Percentiles rank a stretch among this genome's conserved stretches.
Evolutionary conservation across 30 jellyfish, hydroid and myxozoan genomes (phyloP).

Genomic region (Pelagia noctiluca): DNA sequence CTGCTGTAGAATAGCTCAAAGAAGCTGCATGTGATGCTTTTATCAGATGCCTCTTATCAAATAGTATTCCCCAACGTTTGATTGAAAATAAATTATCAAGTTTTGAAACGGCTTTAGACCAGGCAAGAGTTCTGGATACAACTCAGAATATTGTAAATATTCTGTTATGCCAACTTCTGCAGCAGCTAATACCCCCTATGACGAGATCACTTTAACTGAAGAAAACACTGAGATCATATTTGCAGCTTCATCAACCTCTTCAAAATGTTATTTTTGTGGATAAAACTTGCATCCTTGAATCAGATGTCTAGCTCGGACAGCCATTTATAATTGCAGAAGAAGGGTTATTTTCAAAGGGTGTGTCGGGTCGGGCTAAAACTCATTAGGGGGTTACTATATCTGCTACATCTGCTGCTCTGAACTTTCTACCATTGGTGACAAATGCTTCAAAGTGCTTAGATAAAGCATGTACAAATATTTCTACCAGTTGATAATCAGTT

Average conservation of each 20-base stretch:
- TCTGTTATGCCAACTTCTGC: slow-evolving; percentile 33
- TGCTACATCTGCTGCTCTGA: no score
- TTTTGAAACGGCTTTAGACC: slow-evolving; percentile 37
- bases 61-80: slow-evolving; percentile 50
- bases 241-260: slow-evolving; percentile 7
- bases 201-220: slow-evolving; percentile 5
- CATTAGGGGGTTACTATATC: no score
- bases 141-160: slow-evolving; percentile 48
- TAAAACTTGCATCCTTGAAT: not conserved
- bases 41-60: slow-evolving; percentile 61
- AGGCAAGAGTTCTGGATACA: slow-evolving; percentile 64
- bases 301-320: slow-evolving; percentile 18
- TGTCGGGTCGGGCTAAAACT: no score
- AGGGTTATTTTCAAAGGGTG: slow-evolving; percentile 13
- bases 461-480: no score
- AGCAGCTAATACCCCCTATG: slow-evolving; percentile 23
- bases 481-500: no score
- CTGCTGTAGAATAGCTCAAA: slow-evolving; percentile 52
- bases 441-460: no score
- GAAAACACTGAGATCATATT: not conserved
- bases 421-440: no score
- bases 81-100: slow-evolving; percentile 40
- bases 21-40: slow-evolving; percentile 67
- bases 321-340: slow-evolving; percentile 5
- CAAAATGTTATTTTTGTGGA: slow-evolving; percentile 41